phyloP scores from a whole-genome alignment of 2,113 vertebrate species.

The Martes martes region DNA sequence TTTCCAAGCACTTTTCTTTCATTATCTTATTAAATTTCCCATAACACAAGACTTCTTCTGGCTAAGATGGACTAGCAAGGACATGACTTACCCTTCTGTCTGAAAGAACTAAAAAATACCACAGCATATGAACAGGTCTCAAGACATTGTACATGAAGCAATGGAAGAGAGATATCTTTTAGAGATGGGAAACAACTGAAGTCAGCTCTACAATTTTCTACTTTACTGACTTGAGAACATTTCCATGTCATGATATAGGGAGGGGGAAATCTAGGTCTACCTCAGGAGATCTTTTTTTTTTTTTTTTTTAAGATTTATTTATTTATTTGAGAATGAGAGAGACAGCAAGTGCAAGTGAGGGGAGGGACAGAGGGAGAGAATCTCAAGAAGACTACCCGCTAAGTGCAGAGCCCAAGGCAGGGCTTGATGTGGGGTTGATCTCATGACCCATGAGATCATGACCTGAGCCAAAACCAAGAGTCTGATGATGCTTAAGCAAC shows the following conservation, averaged over 20 bases:
- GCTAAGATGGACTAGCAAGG: neutral
- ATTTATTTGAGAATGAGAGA: neutral
- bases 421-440: neutral
- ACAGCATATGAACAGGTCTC: neutral
- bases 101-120: slow-evolving; percentile 9
- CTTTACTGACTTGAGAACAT: neutral
- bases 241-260: neutral
- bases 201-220: neutral
- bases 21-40: slow-evolving; percentile 15
- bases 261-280: neutral
- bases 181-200: neutral
- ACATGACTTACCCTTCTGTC: neutral
- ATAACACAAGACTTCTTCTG: neutral
- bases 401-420: neutral
- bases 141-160: neutral
- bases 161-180: neutral
- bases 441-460: neutral
- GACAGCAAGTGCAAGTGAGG: neutral
- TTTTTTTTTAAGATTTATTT: too few species aligned
- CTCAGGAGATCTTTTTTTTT: neutral
- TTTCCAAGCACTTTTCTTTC: slow-evolving; percentile 20
- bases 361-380: neutral
- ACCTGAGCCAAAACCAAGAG: neutral
- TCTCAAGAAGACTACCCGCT: neutral
- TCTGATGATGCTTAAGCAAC: neutral